A percentile compares a stretch with the other conserved stretches of the same genome.
These are phyloP conservation scores for Druon quercuslanigerum DNA, from an alignment of 1,140 invertebrate species.

Conservation along the genomic window DNA sequence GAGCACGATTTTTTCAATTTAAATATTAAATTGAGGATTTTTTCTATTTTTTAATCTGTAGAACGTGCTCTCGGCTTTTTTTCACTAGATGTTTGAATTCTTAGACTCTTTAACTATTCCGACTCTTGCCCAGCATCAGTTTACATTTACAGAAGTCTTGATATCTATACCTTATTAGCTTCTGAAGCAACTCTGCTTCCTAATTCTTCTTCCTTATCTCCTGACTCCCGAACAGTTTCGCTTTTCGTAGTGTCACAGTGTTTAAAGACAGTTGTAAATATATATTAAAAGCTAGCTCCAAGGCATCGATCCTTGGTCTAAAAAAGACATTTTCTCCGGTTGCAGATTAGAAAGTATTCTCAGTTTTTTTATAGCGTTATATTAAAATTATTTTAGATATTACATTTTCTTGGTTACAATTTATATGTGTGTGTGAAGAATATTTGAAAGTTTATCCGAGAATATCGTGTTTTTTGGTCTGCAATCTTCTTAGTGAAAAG, in stretches of 20 bases:
- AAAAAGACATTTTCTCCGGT: not conserved
- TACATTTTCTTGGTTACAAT: slow-evolving; percentile 32
- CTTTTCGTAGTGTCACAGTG: not conserved
- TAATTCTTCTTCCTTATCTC: too few species aligned
- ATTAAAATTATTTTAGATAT: slow-evolving; percentile 7
- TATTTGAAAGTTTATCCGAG: slow-evolving; percentile 50
- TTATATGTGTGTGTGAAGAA: slow-evolving; percentile 42
- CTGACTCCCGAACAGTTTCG: not conserved
- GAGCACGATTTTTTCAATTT: too few species aligned
- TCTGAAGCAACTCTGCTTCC: too few species aligned
- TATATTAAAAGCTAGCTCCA: not conserved
- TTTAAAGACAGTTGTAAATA: not conserved
- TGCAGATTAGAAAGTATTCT: slow-evolving; percentile 5
- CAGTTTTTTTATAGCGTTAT: slow-evolving; percentile 4
- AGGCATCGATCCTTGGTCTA: not conserved
- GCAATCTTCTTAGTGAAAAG: slow-evolving; percentile 37
- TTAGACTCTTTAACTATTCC: too few species aligned
- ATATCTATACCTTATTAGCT: too few species aligned
- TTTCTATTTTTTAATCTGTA: too few species aligned
- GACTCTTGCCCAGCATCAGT: too few species aligned
- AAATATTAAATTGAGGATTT: too few species aligned
- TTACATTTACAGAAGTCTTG: too few species aligned
- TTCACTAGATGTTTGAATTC: too few species aligned
- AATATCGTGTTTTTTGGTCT: slow-evolving; percentile 38
- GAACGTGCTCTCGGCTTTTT: too few species aligned